Evolutionary conservation across 2,888 invertebrate genomes (phyloP), one percentile per base, ranked within the genome.

Genomic region (Dryocosmus kuriphilus): DNA sequence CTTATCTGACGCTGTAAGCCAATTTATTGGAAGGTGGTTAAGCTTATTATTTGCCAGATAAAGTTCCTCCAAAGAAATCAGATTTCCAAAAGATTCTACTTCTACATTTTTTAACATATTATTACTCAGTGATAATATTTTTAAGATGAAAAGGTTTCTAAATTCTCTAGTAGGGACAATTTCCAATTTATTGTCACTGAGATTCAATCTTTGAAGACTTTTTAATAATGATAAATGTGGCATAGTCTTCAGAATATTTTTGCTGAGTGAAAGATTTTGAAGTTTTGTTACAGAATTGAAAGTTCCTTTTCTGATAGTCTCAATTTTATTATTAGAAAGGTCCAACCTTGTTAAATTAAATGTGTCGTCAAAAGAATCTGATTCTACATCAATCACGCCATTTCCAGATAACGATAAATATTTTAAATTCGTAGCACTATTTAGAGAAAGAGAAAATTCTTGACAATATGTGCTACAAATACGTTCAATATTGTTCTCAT

Each of bases 351-450:
- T 84, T 4, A 90, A 57, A 5, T 81, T 79, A 22, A 61, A 75
- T 19, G 85, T 78, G 24, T 87, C 86, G 7, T 80, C 80, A 46
- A 89, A 89, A 16, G 88, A 83, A 55, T 86, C 82, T 6, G 80
- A 74, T 19, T 87, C 88, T 7, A 89, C 81, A 0, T 77, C 75
- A 0, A 71, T 67, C 6, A 89, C 84, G 11, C 80, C 77, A 57
- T 89, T 89, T 14, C 79, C 77, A 1, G 87, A 79, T 7, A 88
- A 22, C 0, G 88, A 87, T 7, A 89, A 78, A 22, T 83, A 85
- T 57, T 82, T 79, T 4, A 89, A 60, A 74, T 84, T 85, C 9
- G 67, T 80, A 6, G 85, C 85, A 1, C 81, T 84, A 11, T 84
- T 46, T 9, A 71, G 11, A 27, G 67, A 81, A 6, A 89, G 82